Evolutionary conservation across 2,113 vertebrate species (phyloP), one percentile per base, ranked within the genome.

Genomic region (Mirounga angustirostris): DNA sequence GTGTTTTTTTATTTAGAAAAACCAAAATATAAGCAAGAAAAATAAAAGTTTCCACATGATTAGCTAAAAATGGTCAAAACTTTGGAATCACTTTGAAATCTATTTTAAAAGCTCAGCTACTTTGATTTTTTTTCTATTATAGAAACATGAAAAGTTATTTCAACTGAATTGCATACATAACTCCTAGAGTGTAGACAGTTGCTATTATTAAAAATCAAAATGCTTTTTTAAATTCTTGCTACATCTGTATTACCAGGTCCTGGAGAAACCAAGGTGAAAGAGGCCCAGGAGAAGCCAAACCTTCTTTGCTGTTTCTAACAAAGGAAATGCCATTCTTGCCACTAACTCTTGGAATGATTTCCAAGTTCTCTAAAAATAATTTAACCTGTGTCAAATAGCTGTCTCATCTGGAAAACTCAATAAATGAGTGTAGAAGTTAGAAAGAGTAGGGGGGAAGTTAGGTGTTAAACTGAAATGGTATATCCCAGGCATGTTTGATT

Each of bases 291-390:
- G 84, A 97, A 97, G 97, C 92, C 84, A 96, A 94, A 91, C 78
- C 67, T 78, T 94, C 61, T 90, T 97, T 97, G 88, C 94, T 96
- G 40, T 96, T 98, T 97, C 94, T 96, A 97, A 98, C 98, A 98
- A 97, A 98, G 97, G 97, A 98, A 98, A 97, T 98, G 92, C 97
- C 97, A 96, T 98, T 98, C 96, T 97, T 97, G 95, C 95, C 95
- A 97, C 93, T 96, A 98, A 96, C 81, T 96, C 97, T 98, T 96
- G 97, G 84, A 98, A 97, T 96, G 81, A 97, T 97, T 98, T 97
- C 96, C 84, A 98, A 98, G 92, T 96, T 91, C 97, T 97, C 94
- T 94, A 74, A 98, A 98, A 98, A 97, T 98, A 97, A 98, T 98
- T 98, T 96, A 97, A 96, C 97, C 84, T 97, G 85, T 98, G 96